Base-by-base conservation (phyloP, 2,797 vertebrate genomes). In the Ambastaia sidthimunki region DNA sequence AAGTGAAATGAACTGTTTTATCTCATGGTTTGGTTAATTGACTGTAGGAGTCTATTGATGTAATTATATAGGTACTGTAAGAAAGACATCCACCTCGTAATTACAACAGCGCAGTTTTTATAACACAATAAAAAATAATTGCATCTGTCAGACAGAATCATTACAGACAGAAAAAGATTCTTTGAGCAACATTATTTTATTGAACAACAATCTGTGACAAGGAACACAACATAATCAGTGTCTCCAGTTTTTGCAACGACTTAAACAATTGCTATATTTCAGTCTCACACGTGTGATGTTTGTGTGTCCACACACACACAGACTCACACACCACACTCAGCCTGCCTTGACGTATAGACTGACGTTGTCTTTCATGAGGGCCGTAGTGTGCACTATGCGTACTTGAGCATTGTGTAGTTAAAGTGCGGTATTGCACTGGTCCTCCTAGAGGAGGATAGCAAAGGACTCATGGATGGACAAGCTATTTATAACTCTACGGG, bases 151-250 rank as follows among this genome's bases (percentile, higher is more conserved):
- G 28, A 62, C 48, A 78, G 25, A 59, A 63, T 16, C 65, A 76
- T n/a, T 18, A 65, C 25, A 79, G 41, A 3, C 34, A 52, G 47
- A 5, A 31, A 18, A 48, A 44, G 41, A 10, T 0, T 69, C 87
- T 86, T 37, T 89, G 86, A 90, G 91, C 90, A 92, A 88, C 91
- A 60, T 83, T 13, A 85, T 80, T 93, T 94, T 93, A 94, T 94
- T 94, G 87, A 92, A 93, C 92, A 92, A 87, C 85, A 90, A 92
- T 90, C 88, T 87, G 90, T 92, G 91, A 92, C 90, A 92, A 83
- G 87, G 72, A 91, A 92, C 87, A 91, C 85, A 90, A 90, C 82
- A 84, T 83, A 65, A 44, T 74, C 72, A 31, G 73, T 73, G 78
- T 81, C 48, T 84, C 81, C 70, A 31, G 72, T 82, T 75, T 81